These are phyloP conservation scores for Deilephila porcellus DNA, from an alignment of 2,888 invertebrate genomes.

Conservation along the genomic window DNA sequence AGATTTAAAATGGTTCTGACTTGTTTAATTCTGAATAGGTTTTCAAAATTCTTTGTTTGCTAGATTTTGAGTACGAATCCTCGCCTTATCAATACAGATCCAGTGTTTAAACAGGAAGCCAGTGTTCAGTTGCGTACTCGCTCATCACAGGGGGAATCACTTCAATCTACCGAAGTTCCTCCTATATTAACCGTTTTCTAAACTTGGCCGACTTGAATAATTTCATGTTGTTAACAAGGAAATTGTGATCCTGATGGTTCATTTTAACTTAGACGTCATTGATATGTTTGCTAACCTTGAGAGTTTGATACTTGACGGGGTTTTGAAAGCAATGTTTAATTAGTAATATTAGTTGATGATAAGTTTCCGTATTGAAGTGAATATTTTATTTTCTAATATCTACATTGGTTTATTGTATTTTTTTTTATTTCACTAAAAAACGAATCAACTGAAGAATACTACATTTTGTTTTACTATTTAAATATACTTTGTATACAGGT, in stretches of 20 bases:
- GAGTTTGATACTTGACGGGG: not conserved
- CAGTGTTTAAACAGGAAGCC: constrained; percentile 49
- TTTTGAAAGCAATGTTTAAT: not conserved
- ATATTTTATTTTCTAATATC: too few species aligned
- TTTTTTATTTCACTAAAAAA: too few species aligned
- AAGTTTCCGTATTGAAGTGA: too few species aligned
- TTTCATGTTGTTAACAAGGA: constrained; percentile 61
- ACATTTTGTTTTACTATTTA: too few species aligned
- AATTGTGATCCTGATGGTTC: constrained; percentile 59
- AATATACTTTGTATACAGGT: too few species aligned
- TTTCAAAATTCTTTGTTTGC: too few species aligned
- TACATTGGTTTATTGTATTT: too few species aligned
- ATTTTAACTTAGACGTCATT: constrained; percentile 47
- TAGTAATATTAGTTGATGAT: too few species aligned
- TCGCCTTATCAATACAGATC: constrained; percentile 1
- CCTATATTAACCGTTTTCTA: constrained; percentile 64
- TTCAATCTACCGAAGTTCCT: constrained; percentile 72
- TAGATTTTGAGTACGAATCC: too few species aligned
- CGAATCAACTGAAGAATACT: too few species aligned
- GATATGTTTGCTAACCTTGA: constrained; percentile 11
- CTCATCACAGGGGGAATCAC: constrained; percentile 65
- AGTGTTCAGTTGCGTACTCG: constrained; percentile 59
- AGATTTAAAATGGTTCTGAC: too few species aligned
- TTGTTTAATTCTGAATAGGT: too few species aligned
- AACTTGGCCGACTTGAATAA: constrained; percentile 68